These are phyloP conservation scores for Leptobrachium leishanense DNA, from an alignment of 2,113 vertebrate species.

Conservation along the genomic window DNA sequence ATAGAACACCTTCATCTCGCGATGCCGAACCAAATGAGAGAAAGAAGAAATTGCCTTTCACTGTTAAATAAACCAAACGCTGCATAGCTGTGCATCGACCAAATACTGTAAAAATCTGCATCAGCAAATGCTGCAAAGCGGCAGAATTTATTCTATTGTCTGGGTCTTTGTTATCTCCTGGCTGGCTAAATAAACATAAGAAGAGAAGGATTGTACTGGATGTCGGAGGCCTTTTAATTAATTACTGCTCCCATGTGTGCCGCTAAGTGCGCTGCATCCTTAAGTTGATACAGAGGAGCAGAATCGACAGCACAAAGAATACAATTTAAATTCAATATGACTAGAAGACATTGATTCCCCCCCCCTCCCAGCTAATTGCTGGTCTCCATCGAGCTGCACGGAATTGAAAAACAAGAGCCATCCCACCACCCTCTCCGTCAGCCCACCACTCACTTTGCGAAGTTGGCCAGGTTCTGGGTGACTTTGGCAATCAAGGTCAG, in stretches of 20 bases:
- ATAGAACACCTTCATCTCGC: no score
- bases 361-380: background rate
- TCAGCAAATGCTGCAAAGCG: no score
- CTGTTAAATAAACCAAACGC: no score
- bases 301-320: conserved; percentile 5
- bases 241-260: background rate
- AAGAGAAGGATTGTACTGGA: background rate
- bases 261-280: conserved; percentile 10
- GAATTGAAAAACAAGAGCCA: background rate
- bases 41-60: no score
- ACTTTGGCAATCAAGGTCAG: conserved; percentile 98
- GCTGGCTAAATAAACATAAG: background rate
- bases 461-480: conserved; percentile 98
- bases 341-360: conserved; percentile 18
- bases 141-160: background rate
- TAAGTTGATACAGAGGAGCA: conserved; percentile 8
- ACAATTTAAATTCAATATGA: conserved; percentile 25
- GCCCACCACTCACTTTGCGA: conserved; percentile 82
- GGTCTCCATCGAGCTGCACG: background rate
- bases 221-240: conserved; percentile 15
- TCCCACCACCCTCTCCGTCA: background rate
- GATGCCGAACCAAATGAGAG: no score
- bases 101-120: no score
- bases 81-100: no score
- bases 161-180: background rate